Percentiles rank a stretch among this genome's conserved stretches.
Conservation (phyloP, 1,140 invertebrate species). For the Lineus longissimus region DNA sequence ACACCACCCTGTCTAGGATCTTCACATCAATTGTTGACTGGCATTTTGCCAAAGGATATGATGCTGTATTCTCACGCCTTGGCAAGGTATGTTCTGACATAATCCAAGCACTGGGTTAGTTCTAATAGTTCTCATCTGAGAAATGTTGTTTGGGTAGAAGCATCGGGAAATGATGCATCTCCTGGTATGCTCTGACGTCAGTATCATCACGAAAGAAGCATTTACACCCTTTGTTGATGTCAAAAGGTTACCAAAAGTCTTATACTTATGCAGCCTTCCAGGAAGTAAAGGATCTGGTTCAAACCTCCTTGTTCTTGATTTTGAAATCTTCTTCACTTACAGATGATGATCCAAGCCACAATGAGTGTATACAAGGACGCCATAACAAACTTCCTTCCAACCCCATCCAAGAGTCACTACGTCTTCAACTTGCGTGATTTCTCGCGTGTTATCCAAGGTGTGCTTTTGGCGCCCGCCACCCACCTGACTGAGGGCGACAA, state of each 20-base stretch:
- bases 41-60: conserved; percentile 54
- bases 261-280: too few relatives aligned
- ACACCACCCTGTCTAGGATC: conserved; percentile 51
- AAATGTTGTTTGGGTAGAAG: too few relatives aligned
- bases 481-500: conserved; percentile 49
- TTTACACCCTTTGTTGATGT: too few relatives aligned
- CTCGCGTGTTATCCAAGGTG: conserved; percentile 55
- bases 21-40: conserved; percentile 54
- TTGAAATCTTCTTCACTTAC: conserved; percentile 17
- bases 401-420: conserved; percentile 54
- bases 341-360: conserved; percentile 50
- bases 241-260: too few relatives aligned
- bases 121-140: too few relatives aligned
- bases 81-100: conserved; percentile 61
- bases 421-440: conserved; percentile 56
- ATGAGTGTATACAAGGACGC: conserved; percentile 54
- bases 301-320: background rate
- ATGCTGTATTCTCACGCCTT: conserved; percentile 60
- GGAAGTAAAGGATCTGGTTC: background rate
- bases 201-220: too few relatives aligned
- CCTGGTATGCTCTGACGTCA: too few relatives aligned
- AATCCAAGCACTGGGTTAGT: conserved; percentile 9
- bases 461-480: conserved; percentile 47
- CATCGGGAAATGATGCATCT: too few relatives aligned
- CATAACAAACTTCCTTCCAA: conserved; percentile 51